phyloP scores from a whole-genome alignment of 1,140 invertebrate genomes.

The Campodea augens region DNA sequence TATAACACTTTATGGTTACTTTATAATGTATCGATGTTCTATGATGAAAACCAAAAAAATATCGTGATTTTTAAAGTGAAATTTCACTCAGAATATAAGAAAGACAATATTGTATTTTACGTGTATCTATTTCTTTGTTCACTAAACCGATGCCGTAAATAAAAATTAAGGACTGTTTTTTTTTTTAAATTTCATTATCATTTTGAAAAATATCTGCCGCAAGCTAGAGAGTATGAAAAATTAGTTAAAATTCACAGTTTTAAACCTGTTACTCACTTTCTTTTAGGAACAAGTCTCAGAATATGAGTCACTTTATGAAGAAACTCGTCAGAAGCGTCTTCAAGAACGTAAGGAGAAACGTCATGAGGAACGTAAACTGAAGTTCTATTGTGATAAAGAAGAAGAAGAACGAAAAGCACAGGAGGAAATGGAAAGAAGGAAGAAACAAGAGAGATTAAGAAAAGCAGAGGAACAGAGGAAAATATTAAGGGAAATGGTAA shows the following conservation, averaged over 20 bases:
- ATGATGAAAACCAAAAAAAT: too few relatives aligned
- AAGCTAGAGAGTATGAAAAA: neutral
- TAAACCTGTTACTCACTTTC: too few relatives aligned
- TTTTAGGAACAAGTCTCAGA: constrained; percentile 44
- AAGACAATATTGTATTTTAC: too few relatives aligned
- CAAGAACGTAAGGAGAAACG: constrained; percentile 46
- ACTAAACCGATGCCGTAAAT: neutral
- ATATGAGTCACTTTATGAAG: constrained; percentile 51
- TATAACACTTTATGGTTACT: too few relatives aligned
- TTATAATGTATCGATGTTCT: too few relatives aligned
- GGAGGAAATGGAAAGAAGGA: constrained; percentile 41
- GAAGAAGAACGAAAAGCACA: constrained; percentile 40
- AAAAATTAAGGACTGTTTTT: neutral
- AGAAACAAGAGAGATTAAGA: constrained; percentile 36
- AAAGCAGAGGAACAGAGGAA: constrained; percentile 28
- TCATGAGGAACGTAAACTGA: constrained; percentile 47
- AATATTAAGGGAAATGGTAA: constrained; percentile 32
- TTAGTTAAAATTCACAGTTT: constrained; percentile 9
- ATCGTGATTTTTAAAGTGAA: too few relatives aligned
- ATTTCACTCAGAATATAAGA: neutral
- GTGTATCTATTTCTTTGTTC: too few relatives aligned
- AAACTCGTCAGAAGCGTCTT: constrained; percentile 50
- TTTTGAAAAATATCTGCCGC: constrained; percentile 1
- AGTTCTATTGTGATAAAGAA: constrained; percentile 27
- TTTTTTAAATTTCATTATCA: neutral